Base-by-base conservation (phyloP, 2,888 invertebrate genomes). In the Stratiomys singularior region DNA sequence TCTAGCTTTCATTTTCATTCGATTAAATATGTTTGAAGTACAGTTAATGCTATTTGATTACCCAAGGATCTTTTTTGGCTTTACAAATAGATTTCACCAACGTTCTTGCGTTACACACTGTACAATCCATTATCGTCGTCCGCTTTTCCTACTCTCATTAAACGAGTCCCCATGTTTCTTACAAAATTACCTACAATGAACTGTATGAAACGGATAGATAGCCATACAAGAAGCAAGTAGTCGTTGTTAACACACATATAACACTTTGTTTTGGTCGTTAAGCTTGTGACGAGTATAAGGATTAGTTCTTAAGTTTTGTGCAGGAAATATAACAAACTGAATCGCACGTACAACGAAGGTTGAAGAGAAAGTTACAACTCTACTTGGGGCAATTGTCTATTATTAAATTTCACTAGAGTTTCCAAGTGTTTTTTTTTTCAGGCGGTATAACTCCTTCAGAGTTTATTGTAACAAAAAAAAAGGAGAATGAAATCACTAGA, bases 381-480 rank as follows among this genome's bases (percentile, higher is more conserved):
- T 37, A 27, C 13, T 37, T 11, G 18, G 37, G 66, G 66, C 15
- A 66, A 66, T 66, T 37, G 30, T 37, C 66, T 66, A 18, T 37
- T 66, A 66, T 66, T 66, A 66, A 66, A 27, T 66, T 66, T 37
- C 66, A 37, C 66, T 66, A 18, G 30, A 66, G 37, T 7, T 25
- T 60, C 5, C 25, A 60, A 60, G 58, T 23, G 58, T 5, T 18
- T 60, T 60, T 23, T 37, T 37, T 37, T 37, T 37, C 37, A 21
- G 23, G 21, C 58, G 5, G 58, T 60, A 60, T 23, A 25, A 60
- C 58, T 23, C 25, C 18, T 21, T 23, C 11, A 60, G 9, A 60
- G 9, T 23, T 60, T 37, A 18, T 52, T 52, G 15, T 52, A 9
- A 18, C 52, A 18, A 4, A 13, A 9, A 9, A 44, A 44, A 56